Conservation (phyloP, 2,797 vertebrate genomes). For the Calcarius lapponicus region DNA sequence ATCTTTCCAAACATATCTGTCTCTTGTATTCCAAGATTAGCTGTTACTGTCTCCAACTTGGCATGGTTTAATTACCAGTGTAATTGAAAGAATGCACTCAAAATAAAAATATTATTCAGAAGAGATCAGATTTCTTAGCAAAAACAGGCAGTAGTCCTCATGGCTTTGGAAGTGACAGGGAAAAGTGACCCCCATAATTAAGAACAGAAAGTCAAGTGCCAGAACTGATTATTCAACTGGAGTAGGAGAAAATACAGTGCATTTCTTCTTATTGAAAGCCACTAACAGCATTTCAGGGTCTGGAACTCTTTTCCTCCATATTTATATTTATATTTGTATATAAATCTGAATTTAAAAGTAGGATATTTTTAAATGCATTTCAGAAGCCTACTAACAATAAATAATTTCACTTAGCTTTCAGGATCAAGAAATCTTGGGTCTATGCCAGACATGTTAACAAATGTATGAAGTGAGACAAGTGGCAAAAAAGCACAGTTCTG, state of each 20-base stretch:
- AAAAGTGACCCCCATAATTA: neutral
- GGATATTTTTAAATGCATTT: neutral
- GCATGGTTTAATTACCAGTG: neutral
- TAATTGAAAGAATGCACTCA: neutral
- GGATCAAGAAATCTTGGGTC: neutral
- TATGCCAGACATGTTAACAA: neutral
- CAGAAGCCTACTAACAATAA: neutral
- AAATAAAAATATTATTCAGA: neutral
- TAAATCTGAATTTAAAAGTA: neutral
- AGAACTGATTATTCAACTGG: neutral
- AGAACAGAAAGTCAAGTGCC: neutral
- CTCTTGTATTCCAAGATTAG: neutral
- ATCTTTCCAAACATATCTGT: neutral
- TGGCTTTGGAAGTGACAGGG: neutral
- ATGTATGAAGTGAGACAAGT: rapidly evolving
- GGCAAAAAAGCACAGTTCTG: neutral
- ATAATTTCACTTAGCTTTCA: neutral
- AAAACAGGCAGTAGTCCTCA: neutral
- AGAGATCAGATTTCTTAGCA: neutral
- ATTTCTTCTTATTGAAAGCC: neutral
- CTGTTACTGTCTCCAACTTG: neutral
- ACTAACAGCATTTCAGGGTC: neutral
- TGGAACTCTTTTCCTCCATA: neutral
- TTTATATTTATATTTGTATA: neutral
- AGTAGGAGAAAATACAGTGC: neutral